These are phyloP conservation scores for Hassar affinis DNA, from an alignment of 2,113 vertebrate genomes.

Conservation along the genomic window DNA sequence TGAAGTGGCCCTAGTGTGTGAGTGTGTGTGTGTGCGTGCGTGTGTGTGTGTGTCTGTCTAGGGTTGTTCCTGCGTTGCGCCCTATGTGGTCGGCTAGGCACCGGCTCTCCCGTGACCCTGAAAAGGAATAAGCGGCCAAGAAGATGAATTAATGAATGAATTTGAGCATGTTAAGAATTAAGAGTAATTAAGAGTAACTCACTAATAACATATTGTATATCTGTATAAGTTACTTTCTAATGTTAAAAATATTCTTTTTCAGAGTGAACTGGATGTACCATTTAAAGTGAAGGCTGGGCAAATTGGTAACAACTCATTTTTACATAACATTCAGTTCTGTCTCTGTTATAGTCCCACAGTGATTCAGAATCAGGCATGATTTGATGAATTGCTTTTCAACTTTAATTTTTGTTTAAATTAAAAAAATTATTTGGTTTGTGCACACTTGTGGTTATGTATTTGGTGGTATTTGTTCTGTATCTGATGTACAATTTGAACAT, in stretches of 20 bases:
- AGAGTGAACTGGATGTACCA: constrained; percentile 92
- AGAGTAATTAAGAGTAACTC: neutral
- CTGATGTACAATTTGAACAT: neutral
- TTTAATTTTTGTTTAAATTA: too few relatives aligned
- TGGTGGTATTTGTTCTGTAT: neutral
- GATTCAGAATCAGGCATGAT: too few relatives aligned
- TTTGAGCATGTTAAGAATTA: neutral
- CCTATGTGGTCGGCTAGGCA: too few relatives aligned
- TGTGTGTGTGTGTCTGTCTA: too few relatives aligned
- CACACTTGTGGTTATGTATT: neutral
- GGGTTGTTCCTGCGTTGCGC: too few relatives aligned
- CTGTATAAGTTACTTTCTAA: neutral
- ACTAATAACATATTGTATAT: neutral
- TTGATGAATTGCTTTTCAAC: neutral
- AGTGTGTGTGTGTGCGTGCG: too few relatives aligned
- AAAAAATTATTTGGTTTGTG: neutral
- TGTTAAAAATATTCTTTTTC: constrained; percentile 12
- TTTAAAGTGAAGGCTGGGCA: constrained; percentile 94
- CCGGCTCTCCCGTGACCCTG: too few relatives aligned
- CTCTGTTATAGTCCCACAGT: neutral
- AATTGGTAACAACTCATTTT: constrained; percentile 81
- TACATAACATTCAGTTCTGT: neutral
- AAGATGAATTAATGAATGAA: too few relatives aligned
- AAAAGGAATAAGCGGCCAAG: too few relatives aligned
- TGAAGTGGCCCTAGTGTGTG: too few relatives aligned